Evolutionary conservation across 2,113 vertebrate species (phyloP).

Genomic region (Nyctereutes procyonoides): DNA sequence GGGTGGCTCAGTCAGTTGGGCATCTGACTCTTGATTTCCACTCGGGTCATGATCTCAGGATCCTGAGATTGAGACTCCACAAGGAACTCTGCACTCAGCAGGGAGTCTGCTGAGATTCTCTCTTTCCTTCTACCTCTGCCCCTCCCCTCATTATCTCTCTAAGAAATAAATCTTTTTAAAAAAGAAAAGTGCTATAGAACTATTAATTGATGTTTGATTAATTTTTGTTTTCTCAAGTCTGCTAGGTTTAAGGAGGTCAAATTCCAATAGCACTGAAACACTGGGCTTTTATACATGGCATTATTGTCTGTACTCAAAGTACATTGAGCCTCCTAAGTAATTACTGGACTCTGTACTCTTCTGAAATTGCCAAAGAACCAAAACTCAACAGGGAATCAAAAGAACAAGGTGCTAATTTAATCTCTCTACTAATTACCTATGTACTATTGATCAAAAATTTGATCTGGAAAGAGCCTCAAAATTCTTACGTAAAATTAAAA

Average conservation of each 20-base stretch:
- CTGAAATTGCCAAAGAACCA: background rate
- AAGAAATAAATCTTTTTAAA: background rate
- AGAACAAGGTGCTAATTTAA: background rate
- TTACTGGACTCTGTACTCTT: background rate
- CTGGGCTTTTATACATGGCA: background rate
- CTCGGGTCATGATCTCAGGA: background rate
- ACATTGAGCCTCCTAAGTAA: background rate
- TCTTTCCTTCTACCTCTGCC: background rate
- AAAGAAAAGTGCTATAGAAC: background rate
- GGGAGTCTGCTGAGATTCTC: background rate
- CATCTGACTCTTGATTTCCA: background rate
- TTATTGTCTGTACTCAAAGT: background rate
- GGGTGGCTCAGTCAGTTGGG: background rate
- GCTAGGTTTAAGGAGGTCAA: background rate
- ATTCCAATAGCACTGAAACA: background rate
- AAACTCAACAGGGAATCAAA: constrained; percentile 23
- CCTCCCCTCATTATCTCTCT: background rate
- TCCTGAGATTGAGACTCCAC: background rate
- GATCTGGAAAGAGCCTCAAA: background rate
- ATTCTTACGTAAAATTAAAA: background rate
- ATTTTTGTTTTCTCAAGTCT: background rate
- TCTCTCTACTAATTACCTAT: background rate
- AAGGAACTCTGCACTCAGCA: background rate
- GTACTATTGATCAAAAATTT: background rate
- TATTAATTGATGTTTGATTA: background rate